Evolutionary conservation across 2,888 invertebrate species (phyloP), one percentile per base, ranked within the genome.

Genomic region (Heteromurus nitidus): DNA sequence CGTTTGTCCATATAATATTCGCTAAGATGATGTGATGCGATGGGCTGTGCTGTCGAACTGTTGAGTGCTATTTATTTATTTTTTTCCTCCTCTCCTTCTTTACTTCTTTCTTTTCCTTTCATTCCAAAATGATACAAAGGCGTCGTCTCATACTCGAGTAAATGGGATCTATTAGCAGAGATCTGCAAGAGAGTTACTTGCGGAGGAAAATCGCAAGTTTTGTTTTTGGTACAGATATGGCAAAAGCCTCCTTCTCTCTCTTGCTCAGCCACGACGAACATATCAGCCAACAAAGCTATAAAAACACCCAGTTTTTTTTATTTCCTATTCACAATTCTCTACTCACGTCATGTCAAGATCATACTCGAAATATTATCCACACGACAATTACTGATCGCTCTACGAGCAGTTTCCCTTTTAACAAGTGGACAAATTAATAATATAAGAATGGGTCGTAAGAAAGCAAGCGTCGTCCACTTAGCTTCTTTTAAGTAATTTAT

Each of bases 101-200:
- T 28, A 13, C 26, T 47, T 47, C 42, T 26, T 47, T 44, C 47
- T 20, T 24, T 60, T 73, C 20, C 62, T 73, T 64, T 64, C 60
- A 42, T 53, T 75, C 50, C n/a, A 55, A 65, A 75, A 42, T 44
- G 24, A 58, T 67, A 67, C 26, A 67, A 60, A 76, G 76, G 76
- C 76, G 76, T 76, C 69, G 76, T 60, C 69, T 58, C 67, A 75
- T 22, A 3, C n/a, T 13, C 13, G 42, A 50, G 31, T 30, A 50
- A 74, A 36, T 67, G 50, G 36, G 44, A 65, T 24, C 53, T 44
- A 3, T n/a, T n/a, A n/a, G n/a, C n/a, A n/a, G n/a, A n/a, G n/a
- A n/a, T n/a, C n/a, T n/a, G n/a, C n/a, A n/a, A n/a, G n/a, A n/a
- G n/a, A n/a, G n/a, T n/a, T n/a, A n/a, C n/a, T n/a, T n/a, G n/a